Conservation (phyloP, 2,888 invertebrate species). For the Amiota communis region DNA sequence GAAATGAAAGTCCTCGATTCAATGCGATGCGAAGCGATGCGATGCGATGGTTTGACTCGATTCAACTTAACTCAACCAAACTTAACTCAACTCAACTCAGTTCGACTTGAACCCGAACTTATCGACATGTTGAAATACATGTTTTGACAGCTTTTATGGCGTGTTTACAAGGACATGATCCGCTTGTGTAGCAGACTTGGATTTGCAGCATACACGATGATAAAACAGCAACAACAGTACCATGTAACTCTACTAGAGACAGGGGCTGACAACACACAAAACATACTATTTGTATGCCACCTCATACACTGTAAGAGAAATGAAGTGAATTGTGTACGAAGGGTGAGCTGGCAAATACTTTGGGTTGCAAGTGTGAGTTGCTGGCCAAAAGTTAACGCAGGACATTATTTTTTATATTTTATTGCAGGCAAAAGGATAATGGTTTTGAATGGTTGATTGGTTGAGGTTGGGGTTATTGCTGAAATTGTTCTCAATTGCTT, state of each 20-base stretch:
- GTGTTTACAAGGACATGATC: slow-evolving; percentile 67
- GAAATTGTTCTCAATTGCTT: slow-evolving; percentile 22
- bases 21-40: too few species aligned
- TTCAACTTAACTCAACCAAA: background rate
- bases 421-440: background rate
- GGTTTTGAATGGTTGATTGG: background rate
- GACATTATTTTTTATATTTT: slow-evolving; percentile 27
- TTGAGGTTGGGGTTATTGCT: background rate
- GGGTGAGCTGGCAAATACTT: too few species aligned
- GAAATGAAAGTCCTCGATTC: too few species aligned
- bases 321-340: too few species aligned
- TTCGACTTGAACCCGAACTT: slow-evolving; percentile 57
- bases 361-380: background rate
- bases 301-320: too few species aligned
- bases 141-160: slow-evolving; percentile 65
- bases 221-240: too few species aligned
- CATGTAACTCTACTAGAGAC: background rate
- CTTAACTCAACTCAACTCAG: background rate
- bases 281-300: too few species aligned
- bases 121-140: slow-evolving; percentile 64
- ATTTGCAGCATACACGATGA: background rate
- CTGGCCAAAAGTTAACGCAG: slow-evolving; percentile 46
- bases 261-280: background rate
- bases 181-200: slow-evolving; percentile 52
- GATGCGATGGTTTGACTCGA: background rate